A percentile compares a stretch with the other conserved stretches of the same genome.
phyloP scores from a whole-genome alignment of 2,797 vertebrate genomes.

The Sebastolobus altivelis region DNA sequence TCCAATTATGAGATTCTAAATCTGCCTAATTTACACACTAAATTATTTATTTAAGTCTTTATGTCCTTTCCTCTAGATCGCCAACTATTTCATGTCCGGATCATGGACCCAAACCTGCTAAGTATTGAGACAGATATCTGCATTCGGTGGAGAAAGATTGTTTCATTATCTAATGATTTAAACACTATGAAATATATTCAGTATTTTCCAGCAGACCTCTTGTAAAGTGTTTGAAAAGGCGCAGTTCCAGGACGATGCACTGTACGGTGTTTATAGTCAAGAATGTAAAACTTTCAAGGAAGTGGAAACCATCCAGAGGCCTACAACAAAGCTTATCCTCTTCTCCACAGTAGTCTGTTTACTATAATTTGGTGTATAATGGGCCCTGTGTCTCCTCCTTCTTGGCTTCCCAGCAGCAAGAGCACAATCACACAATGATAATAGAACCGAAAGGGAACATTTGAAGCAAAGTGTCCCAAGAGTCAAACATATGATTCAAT shows the following conservation, averaged over 20 bases:
- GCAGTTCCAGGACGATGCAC: background rate
- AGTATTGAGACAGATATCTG: background rate
- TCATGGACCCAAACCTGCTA: background rate
- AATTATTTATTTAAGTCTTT: background rate
- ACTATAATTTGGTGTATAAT: slow-evolving; percentile 13
- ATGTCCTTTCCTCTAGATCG: background rate
- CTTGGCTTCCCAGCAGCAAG: slow-evolving; percentile 27
- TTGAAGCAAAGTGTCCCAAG: slow-evolving; percentile 6
- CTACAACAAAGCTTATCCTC: background rate
- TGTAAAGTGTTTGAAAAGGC: slow-evolving; percentile 1
- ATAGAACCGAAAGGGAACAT: slow-evolving; percentile 23
- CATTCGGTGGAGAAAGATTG: background rate
- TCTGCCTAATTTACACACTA: background rate
- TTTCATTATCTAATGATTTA: background rate
- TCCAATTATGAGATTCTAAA: slow-evolving; percentile 6
- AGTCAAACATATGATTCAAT: slow-evolving; percentile 16
- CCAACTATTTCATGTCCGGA: background rate
- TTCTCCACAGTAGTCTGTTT: background rate
- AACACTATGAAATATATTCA: background rate
- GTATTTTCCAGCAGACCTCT: background rate
- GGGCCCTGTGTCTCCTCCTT: slow-evolving; percentile 12
- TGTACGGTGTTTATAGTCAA: background rate
- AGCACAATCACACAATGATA: slow-evolving; percentile 31
- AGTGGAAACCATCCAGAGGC: background rate
- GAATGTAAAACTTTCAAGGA: slow-evolving; percentile 9